Base-by-base conservation (phyloP, 2,113 vertebrate species). In the Archilochus colubris region DNA sequence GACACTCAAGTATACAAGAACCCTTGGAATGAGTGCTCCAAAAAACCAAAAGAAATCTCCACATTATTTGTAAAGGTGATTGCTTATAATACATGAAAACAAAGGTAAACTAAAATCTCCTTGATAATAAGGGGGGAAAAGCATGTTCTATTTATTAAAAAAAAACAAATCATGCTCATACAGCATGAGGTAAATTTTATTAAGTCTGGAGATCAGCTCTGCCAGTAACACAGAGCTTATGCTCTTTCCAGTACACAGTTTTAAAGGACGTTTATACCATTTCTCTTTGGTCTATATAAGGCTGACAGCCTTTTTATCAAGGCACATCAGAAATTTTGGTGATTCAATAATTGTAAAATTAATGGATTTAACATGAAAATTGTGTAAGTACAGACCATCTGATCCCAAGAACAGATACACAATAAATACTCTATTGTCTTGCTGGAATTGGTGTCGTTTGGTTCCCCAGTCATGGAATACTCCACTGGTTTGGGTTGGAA, bases 351-450 rank as follows among this genome's bases (percentile, higher is more conserved):
- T 55, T 85, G 62, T 20, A 74, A 83, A 95, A 89, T 76, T 73
- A 86, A 91, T 55, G 82, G 40, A 81, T 88, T 87, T 68, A 79
- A 59, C 54, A 44, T 55, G 72, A 80, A 89, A 63, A 57, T 75
- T 96, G 89, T 89, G 95, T 95, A 95, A 94, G 72, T 89, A 31
- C 40, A 81, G 46, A 12, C 72, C 50, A 53, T n/a, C 88, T 77
- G 53, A 79, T 87, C 94, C 91, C 80, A 88, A 86, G 44, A 90
- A 75, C 17, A 13, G 44, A 58, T n/a, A 55, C 25, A 57, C 22
- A 66, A 77, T 19, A 86, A 66, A 44, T 33, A 48, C 48, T 84
- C 40, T 9, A 28, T 70, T 82, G 14, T 27, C 70, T 86, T 81
- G 20, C 24, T 81, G 50, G 18, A 91, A 91, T 33, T 88, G 0